Conservation (phyloP, 2,113 vertebrate species). For the Pomatorhinus ruficollis region DNA sequence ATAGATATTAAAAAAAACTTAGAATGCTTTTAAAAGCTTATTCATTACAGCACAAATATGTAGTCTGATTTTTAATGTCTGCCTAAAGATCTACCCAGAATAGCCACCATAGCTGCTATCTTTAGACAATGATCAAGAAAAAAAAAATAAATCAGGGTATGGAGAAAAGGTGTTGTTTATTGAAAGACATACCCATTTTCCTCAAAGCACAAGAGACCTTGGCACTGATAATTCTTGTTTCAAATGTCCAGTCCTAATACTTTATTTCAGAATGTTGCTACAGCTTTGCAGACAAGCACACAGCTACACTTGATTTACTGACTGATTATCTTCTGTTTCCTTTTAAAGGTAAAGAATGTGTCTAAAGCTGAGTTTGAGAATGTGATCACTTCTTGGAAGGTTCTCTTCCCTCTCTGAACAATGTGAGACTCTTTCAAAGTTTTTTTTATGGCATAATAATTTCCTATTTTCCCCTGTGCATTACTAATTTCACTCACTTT, state of each 20-base stretch:
- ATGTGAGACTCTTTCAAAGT: slow-evolving; percentile 26
- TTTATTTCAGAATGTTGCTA: slow-evolving; percentile 40
- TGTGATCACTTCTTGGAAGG: slow-evolving; percentile 57
- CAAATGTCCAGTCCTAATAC: slow-evolving; percentile 6
- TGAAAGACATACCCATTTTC: slow-evolving; percentile 1
- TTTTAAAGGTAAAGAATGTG: slow-evolving; percentile 79
- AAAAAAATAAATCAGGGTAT: not conserved
- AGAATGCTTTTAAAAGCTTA: slow-evolving; percentile 17
- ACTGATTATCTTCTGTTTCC: slow-evolving; percentile 66
- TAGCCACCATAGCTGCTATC: slow-evolving; percentile 13
- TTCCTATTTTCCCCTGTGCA: not conserved
- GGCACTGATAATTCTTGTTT: slow-evolving; percentile 22
- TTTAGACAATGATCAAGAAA: slow-evolving; percentile 17
- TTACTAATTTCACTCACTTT: not conserved
- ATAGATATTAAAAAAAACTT: not conserved
- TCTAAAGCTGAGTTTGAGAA: slow-evolving; percentile 55
- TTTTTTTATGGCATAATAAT: not conserved
- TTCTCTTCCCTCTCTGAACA: slow-evolving; percentile 47
- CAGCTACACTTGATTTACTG: slow-evolving; percentile 65
- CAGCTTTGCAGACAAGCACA: slow-evolving; percentile 56
- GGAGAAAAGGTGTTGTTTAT: slow-evolving; percentile 27
- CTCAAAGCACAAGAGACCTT: slow-evolving; percentile 51
- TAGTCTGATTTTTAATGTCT: slow-evolving; percentile 13
- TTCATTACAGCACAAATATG: slow-evolving; percentile 46
- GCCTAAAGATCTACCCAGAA: slow-evolving; percentile 13